phyloP scores from a whole-genome alignment of 2,113 vertebrate genomes.

The Odocoileus virginianus region DNA sequence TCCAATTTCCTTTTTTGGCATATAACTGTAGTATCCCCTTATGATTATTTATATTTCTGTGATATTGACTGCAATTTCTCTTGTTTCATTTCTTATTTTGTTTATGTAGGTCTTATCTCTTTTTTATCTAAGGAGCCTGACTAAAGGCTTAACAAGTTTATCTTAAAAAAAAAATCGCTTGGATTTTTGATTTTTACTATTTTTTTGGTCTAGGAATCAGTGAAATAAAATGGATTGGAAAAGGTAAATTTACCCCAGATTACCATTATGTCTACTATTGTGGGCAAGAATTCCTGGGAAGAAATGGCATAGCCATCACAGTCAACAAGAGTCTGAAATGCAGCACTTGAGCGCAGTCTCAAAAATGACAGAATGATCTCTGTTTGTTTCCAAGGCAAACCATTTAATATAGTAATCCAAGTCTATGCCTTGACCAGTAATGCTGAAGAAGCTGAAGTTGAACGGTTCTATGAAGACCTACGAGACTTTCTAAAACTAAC shows the following conservation, averaged over 20 bases:
- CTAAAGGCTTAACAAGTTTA: neutral
- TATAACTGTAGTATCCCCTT: neutral
- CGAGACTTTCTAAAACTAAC: neutral
- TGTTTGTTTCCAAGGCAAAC: neutral
- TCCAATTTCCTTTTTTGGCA: neutral
- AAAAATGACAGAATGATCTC: neutral
- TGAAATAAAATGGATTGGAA: neutral
- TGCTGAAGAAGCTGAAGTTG: neutral
- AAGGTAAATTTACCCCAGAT: neutral
- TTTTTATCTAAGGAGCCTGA: neutral
- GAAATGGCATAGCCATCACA: neutral
- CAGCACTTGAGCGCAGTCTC: neutral
- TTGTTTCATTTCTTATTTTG: neutral
- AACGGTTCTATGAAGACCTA: neutral
- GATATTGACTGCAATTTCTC: neutral
- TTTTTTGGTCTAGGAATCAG: neutral
- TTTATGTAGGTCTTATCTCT: neutral
- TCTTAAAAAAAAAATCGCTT: neutral
- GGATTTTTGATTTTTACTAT: neutral
- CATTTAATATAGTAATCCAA: neutral
- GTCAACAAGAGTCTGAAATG: neutral
- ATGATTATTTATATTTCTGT: neutral
- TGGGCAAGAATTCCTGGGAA: neutral
- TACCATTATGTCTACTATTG: neutral
- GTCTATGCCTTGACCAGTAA: neutral